Base-by-base conservation (phyloP, 1,140 invertebrate species). In the Trigoniulus corallinus region DNA sequence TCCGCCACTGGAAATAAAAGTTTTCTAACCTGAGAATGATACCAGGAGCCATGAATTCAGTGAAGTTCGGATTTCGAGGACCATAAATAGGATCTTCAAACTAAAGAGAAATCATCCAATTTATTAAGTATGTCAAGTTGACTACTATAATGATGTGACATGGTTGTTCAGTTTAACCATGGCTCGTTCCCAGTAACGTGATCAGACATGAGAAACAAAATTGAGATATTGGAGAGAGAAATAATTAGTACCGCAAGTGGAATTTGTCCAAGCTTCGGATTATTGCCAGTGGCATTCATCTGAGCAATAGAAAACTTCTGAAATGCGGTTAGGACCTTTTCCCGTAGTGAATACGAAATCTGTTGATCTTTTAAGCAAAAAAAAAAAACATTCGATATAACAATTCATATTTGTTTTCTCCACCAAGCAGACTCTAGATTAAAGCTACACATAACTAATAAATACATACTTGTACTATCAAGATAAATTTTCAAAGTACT, bases 11-110 rank as follows among this genome's bases (percentile, higher is more conserved):
- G n/a, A n/a, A n/a, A n/a, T n/a, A n/a, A n/a, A n/a, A n/a, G n/a
- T n/a, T n/a, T n/a, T n/a, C n/a, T 79, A 68, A 91, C 85, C 85
- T 92, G 54, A 94, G 69, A 61, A 94, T 89, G 49, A 95, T 83
- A 57, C 91, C 91, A 34, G 91, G 89, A 25, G 89, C 88, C 54
- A 93, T 91, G 67, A 95, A 96, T 67, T 61, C 58, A 1, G 58
- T 61, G 45, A 61, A 59, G 20, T 52, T 56, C 2, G 57, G 55
- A n/a, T 51, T 47, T 29, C 42, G 77, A 23, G 79, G 78, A 47
- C 89, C 91, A 66, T 94, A 95, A 57, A 96, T 80, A 3, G 88
- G 86, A 13, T 84, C 74, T 57, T 78, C 71, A 58, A 87, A 82
- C 72, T 85, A 67, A 40, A 72, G 70, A 60, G 3, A 50, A 50